Evolutionary conservation across 2,888 invertebrate genomes (phyloP), one percentile per base, ranked within the genome.

Genomic region (Caenorhabditis sp.): DNA sequence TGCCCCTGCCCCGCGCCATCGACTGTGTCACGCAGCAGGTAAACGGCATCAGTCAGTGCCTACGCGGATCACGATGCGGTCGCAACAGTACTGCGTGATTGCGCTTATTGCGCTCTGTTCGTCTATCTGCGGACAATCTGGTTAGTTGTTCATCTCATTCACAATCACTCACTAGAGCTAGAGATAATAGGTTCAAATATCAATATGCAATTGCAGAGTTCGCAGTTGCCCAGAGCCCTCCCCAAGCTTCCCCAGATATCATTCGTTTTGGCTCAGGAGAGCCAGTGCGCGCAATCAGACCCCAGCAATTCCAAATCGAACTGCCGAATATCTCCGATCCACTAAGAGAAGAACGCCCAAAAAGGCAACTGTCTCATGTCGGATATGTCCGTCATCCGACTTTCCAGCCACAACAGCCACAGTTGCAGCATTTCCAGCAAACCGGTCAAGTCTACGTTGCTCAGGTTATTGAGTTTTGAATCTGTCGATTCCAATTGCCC

Each of bases 261-360:
- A 76, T 76, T 18, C 69, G 69, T 32, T 78, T 78, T 26, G 65
- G 70, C 11, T 79, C 79, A 28, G 71, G 70, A n/a, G 80, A 80
- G 28, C 69, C 80, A 18, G 65, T 80, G 51, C 74, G 70, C 61
- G 64, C 74, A 8, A 76, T 80, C 32, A 80, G 65, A 69, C 70
- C 69, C 35, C 50, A 67, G 15, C 74, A 80, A 15, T 80, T 76
- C 20, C 80, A 80, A 80, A 70, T 80, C 40, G 74, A 80, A 32
- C 69, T 80, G 22, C 80, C 80, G 1, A 69, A 69, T 37, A 64
- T 79, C 24, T 71, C 58, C 67, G 79, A 79, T 55, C 79, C 79
- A 55, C 51, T 79, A 60, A 65, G 65, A 44, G 65, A 65, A 28
- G 71, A 79, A 15, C 62, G 79, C 8, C 79, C 79, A 3, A 79